A percentile compares a stretch with the other conserved stretches of the same genome.
Evolutionary conservation across 2,888 invertebrate genomes (phyloP).

Genomic region (Zaprionus lineosus): DNA sequence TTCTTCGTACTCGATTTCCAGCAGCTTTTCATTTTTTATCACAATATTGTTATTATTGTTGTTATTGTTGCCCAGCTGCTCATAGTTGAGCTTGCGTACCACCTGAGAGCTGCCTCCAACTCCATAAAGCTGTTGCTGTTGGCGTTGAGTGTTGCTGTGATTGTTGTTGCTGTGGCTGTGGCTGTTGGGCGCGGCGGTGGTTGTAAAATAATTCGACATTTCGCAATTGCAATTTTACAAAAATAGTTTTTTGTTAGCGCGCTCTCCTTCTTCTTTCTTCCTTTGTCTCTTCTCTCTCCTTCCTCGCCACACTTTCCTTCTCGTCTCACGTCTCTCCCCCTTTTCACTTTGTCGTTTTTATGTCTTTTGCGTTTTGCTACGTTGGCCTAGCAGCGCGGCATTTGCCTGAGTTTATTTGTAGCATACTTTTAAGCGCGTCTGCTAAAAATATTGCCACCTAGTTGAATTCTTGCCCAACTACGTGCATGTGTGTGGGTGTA

Average conservation of each 20-base stretch:
- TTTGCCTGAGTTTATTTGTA: conserved; percentile 29
- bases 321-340: conserved; percentile 19
- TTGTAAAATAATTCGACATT: conserved; percentile 80
- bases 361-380: conserved; percentile 48
- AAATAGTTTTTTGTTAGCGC: conserved; percentile 36
- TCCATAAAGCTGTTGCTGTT: conserved; percentile 53
- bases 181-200: conserved; percentile 65
- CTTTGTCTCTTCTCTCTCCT: conserved; percentile 18
- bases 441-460: conserved; percentile 52
- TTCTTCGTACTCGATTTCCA: conserved; percentile 59
- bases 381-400: conserved; percentile 45
- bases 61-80: conserved; percentile 40
- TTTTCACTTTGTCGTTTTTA: conserved; percentile 12
- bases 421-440: conserved; percentile 63
- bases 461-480: conserved; percentile 27
- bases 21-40: conserved; percentile 58
- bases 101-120: conserved; percentile 50
- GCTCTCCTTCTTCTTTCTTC: conserved; percentile 5
- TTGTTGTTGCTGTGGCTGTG: conserved; percentile 51
- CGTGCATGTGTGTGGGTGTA: conserved; percentile 3
- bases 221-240: conserved; percentile 54
- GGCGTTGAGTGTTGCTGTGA: conserved; percentile 43
- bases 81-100: conserved; percentile 75
- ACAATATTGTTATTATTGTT: conserved; percentile 59
- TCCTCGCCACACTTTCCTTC: too few species aligned